A percentile compares a stretch with the other conserved stretches of the same genome.
These are phyloP conservation scores for Heliconius hortense DNA, from an alignment of 2,888 invertebrate species.

Conservation along the genomic window DNA sequence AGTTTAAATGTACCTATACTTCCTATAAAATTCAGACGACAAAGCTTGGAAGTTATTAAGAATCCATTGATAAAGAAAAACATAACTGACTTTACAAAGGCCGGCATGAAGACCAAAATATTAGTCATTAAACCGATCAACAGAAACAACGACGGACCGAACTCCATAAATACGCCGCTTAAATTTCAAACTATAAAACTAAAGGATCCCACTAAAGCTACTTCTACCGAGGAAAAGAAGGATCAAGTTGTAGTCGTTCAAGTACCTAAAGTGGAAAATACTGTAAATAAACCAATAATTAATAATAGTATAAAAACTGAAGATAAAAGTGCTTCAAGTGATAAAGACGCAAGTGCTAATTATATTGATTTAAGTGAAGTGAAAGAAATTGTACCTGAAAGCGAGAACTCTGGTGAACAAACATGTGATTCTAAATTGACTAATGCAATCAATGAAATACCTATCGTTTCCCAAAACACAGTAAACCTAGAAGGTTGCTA, in stretches of 20 bases:
- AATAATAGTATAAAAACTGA: constrained; percentile 43
- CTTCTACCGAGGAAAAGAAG: constrained; percentile 56
- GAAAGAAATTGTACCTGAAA: constrained; percentile 21
- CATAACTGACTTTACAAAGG: constrained; percentile 68
- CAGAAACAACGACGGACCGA: constrained; percentile 62
- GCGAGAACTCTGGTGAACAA: constrained; percentile 7
- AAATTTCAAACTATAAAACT: constrained; percentile 87
- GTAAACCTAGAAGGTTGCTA: constrained; percentile 30
- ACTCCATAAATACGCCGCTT: constrained; percentile 56
- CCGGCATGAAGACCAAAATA: constrained; percentile 76
- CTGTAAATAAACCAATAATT: constrained; percentile 48
- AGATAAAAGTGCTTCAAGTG: constrained; percentile 18
- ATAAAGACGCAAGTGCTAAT: constrained; percentile 19
- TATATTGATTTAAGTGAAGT: constrained; percentile 15
- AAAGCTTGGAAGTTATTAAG: constrained; percentile 71
- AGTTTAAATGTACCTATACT: constrained; percentile 54
- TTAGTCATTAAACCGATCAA: constrained; percentile 75
- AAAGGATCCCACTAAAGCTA: constrained; percentile 67
- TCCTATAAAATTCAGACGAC: constrained; percentile 67
- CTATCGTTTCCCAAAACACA: constrained; percentile 12
- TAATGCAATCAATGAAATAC: constrained; percentile 15
- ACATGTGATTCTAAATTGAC: constrained; percentile 3
- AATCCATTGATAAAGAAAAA: constrained; percentile 74
- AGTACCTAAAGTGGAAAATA: constrained; percentile 68
- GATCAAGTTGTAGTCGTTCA: constrained; percentile 72